A percentile compares a stretch with the other conserved stretches of the same genome.
Evolutionary conservation across 23 tunicate genomes (phyloP).

Genomic region (Phallusia fumigata): DNA sequence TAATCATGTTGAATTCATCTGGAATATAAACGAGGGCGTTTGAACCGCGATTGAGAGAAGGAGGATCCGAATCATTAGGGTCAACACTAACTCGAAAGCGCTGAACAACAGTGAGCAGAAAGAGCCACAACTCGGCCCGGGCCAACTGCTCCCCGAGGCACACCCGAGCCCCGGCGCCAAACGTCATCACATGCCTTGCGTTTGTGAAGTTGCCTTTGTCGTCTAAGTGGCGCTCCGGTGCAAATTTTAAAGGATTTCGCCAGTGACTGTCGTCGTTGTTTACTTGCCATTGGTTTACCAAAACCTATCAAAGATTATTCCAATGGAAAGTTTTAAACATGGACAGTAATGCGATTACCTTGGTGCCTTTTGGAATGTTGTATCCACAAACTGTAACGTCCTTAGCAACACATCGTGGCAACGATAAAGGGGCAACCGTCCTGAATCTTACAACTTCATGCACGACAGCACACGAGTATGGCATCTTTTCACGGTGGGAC

Average conservation of each 20-base stretch:
- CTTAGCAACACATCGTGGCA: conserved; percentile 12
- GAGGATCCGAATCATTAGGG: background rate
- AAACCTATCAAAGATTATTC: background rate
- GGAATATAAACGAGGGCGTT: conserved; percentile 5
- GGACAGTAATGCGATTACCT: background rate
- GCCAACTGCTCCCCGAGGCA: conserved; percentile 23
- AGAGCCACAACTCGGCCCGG: background rate
- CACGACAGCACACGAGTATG: conserved; percentile 7
- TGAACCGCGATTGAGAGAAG: conserved; percentile 3
- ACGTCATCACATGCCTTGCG: conserved; percentile 17
- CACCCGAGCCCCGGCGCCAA: conserved; percentile 8
- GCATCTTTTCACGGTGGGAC: background rate
- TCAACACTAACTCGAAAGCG: background rate
- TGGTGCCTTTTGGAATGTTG: conserved; percentile 16
- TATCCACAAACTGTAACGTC: conserved; percentile 16
- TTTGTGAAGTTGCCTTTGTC: conserved; percentile 2
- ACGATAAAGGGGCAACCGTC: background rate
- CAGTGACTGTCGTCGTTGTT: conserved; percentile 13
- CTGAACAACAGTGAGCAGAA: background rate
- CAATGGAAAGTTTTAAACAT: no score
- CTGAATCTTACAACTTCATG: conserved; percentile 10
- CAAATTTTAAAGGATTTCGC: background rate
- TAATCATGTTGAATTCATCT: background rate
- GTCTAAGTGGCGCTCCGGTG: conserved; percentile 25
- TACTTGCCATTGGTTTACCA: background rate